Percentiles rank a stretch among this genome's conserved stretches.
Conservation (phyloP, 2,888 invertebrate species). For the Axea sp. region DNA sequence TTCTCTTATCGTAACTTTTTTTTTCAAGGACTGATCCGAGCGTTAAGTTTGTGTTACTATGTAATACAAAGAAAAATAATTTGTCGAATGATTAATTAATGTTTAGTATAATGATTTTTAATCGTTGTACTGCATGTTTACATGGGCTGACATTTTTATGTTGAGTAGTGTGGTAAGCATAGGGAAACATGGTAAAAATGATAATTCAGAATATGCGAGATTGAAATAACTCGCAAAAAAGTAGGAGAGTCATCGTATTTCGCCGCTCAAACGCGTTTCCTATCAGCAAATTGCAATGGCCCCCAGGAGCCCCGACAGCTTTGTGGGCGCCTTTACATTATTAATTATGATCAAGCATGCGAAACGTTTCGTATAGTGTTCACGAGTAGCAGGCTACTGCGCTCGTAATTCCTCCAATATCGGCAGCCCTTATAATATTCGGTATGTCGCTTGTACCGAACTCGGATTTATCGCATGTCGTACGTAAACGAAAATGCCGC, state of each 20-base stretch:
- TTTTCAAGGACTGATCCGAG: too few relatives aligned
- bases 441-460: slow-evolving; percentile 61
- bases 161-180: neutral
- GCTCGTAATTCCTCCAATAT: slow-evolving; percentile 72
- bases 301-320: slow-evolving; percentile 71
- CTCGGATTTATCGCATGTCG: slow-evolving; percentile 63
- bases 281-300: slow-evolving; percentile 66
- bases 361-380: slow-evolving; percentile 74
- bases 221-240: slow-evolving; percentile 38
- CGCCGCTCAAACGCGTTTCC: slow-evolving; percentile 68
- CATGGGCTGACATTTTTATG: slow-evolving; percentile 20
- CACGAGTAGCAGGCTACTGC: slow-evolving; percentile 67
- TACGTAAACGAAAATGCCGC: slow-evolving; percentile 61
- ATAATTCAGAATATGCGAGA: slow-evolving; percentile 35
- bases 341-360: slow-evolving; percentile 79
- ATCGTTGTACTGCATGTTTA: slow-evolving; percentile 16
- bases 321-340: slow-evolving; percentile 75
- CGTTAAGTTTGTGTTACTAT: too few relatives aligned
- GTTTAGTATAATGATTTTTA: neutral
- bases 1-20: too few relatives aligned
- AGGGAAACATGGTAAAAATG: too few relatives aligned
- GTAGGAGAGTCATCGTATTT: slow-evolving; percentile 46
- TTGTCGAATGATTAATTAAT: slow-evolving; percentile 6
- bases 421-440: slow-evolving; percentile 62
- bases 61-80: too few relatives aligned